These are phyloP conservation scores for Nomada fucata DNA, from an alignment of 2,888 invertebrate genomes.

Conservation along the genomic window DNA sequence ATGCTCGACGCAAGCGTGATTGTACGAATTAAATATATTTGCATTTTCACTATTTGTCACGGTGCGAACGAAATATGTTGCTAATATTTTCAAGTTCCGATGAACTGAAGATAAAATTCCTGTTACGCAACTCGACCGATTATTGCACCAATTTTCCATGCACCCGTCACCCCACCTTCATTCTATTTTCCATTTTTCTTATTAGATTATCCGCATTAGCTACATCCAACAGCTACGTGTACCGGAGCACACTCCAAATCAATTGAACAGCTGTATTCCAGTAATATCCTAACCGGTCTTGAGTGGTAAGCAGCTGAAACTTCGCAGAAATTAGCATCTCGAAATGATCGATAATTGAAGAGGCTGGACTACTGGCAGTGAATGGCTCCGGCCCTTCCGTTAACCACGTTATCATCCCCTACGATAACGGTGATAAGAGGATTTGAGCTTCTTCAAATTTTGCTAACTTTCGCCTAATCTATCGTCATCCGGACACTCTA, in stretches of 20 bases:
- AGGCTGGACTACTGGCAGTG: constrained; percentile 8
- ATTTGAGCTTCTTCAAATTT: background rate
- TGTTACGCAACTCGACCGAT: background rate
- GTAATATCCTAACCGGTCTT: constrained; percentile 37
- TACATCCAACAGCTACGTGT: background rate
- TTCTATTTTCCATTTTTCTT: constrained; percentile 14
- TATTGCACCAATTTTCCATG: background rate
- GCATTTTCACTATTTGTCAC: background rate
- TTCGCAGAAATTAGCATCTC: constrained; percentile 41
- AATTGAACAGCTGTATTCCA: background rate
- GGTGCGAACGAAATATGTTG: background rate
- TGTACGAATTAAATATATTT: background rate
- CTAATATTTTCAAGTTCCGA: no score
- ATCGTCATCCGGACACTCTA: background rate
- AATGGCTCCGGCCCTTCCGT: constrained; percentile 36
- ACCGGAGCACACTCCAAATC: background rate
- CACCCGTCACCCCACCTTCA: no score
- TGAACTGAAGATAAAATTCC: background rate
- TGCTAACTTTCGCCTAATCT: constrained; percentile 12
- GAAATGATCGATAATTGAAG: constrained; percentile 54
- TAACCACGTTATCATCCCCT: constrained; percentile 22
- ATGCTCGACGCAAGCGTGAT: background rate
- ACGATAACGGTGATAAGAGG: constrained; percentile 34
- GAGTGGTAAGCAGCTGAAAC: constrained; percentile 29
- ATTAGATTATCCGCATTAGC: background rate